A percentile compares a stretch with the other conserved stretches of the same genome.
These are phyloP conservation scores for Manduca sexta DNA, from an alignment of 1,140 invertebrate species.

Conservation along the genomic window DNA sequence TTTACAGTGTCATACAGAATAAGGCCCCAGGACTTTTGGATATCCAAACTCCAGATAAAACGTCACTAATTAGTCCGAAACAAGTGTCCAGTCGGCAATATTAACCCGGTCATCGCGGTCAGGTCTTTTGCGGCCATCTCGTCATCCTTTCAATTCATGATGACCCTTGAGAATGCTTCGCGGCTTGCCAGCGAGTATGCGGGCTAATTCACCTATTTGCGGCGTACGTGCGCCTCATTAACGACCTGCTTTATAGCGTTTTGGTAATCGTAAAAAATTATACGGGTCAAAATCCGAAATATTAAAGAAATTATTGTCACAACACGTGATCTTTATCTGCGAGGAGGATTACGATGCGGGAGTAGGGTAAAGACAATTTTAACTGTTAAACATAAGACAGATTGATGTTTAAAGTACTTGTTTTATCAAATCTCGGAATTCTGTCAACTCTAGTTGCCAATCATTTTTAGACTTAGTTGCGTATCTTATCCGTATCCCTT, in stretches of 20 bases:
- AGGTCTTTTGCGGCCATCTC: slow-evolving; percentile 18
- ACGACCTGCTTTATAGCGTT: slow-evolving; percentile 8
- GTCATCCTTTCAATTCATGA: slow-evolving; percentile 26
- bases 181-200: slow-evolving; percentile 22
- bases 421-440: slow-evolving; percentile 3
- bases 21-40: no score
- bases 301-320: not conserved
- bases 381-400: no score
- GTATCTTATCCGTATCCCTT: no score
- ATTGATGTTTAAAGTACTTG: not conserved
- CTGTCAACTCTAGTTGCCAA: not conserved
- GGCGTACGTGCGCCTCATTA: slow-evolving; percentile 20
- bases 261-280: slow-evolving; percentile 11
- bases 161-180: slow-evolving; percentile 23
- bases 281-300: not conserved
- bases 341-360: no score
- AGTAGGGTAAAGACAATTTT: no score
- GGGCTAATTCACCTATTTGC: slow-evolving; percentile 27
- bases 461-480: not conserved
- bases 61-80: not conserved
- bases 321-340: not conserved
- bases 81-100: not conserved
- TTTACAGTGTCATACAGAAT: no score
- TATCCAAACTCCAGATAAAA: not conserved
- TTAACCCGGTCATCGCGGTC: slow-evolving; percentile 15